These are phyloP conservation scores for Xanthia togata DNA, from an alignment of 2,888 invertebrate genomes.

Conservation along the genomic window DNA sequence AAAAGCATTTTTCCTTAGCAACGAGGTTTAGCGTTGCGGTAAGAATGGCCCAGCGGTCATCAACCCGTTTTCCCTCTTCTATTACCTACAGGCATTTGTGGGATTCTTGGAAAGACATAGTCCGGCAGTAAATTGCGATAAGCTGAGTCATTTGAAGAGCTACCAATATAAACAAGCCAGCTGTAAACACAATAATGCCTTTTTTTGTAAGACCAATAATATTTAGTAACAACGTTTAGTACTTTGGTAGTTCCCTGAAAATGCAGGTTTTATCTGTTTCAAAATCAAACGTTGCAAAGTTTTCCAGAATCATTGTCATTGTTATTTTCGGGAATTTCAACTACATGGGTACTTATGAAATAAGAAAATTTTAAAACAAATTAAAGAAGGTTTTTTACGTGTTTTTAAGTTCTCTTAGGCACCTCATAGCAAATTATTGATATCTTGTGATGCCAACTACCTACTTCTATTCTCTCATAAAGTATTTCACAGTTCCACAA, in stretches of 20 bases:
- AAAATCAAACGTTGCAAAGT: not conserved
- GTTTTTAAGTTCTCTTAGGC: not conserved
- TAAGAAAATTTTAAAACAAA: no score
- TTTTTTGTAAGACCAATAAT: not conserved
- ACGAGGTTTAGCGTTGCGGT: slow-evolving; percentile 19
- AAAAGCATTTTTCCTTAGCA: slow-evolving; percentile 17
- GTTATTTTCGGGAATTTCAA: not conserved
- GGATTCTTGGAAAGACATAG: slow-evolving; percentile 12
- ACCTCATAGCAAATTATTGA: not conserved
- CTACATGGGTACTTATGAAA: not conserved
- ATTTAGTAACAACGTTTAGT: not conserved
- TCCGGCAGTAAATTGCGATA: slow-evolving; percentile 1
- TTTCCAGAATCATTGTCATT: not conserved
- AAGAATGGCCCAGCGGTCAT: slow-evolving; percentile 23
- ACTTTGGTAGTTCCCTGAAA: not conserved
- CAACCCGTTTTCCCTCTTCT: slow-evolving; percentile 18
- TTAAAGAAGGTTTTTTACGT: not conserved
- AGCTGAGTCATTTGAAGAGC: not conserved
- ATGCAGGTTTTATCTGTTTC: not conserved
- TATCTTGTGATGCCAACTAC: not conserved
- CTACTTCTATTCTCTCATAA: not conserved
- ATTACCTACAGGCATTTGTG: slow-evolving; percentile 1
- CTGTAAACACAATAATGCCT: not conserved
- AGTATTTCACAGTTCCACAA: not conserved
- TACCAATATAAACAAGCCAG: not conserved